Percentiles rank a stretch among this genome's conserved stretches.
phyloP scores from a whole-genome alignment of 1,140 invertebrate genomes.

The Dreissena rostriformis region DNA sequence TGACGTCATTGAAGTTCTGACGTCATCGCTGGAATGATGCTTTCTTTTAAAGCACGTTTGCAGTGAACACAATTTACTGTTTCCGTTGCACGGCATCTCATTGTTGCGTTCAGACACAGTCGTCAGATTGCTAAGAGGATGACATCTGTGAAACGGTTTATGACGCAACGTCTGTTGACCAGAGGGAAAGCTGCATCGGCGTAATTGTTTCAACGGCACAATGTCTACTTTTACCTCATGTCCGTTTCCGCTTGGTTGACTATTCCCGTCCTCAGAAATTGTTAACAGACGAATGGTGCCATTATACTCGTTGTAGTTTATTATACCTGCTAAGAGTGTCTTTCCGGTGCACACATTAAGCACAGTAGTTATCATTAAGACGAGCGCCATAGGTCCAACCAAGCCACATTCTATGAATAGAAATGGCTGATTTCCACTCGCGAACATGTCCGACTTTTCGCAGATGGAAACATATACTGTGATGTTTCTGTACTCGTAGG shows the following conservation, averaged over 20 bases:
- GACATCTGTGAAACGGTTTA: too few species aligned
- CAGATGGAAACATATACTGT: slow-evolving; percentile 4
- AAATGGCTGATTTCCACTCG: background rate
- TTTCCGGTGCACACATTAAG: slow-evolving; percentile 38
- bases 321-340: slow-evolving; percentile 4
- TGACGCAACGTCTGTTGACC: too few species aligned
- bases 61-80: background rate
- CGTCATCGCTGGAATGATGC: background rate
- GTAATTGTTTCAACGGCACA: background rate
- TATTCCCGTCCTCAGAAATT: background rate
- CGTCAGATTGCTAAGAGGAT: too few species aligned
- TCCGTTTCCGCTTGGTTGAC: background rate
- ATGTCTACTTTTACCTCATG: background rate
- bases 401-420: background rate
- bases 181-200: background rate
- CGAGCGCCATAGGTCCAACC: background rate
- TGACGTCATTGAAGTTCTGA: background rate
- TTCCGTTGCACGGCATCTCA: background rate
- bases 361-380: slow-evolving; percentile 6
- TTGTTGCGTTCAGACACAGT: background rate
- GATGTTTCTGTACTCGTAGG: background rate
- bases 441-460: slow-evolving; percentile 19
- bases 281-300: background rate
- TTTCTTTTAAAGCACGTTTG: background rate
- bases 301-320: background rate